Evolutionary conservation across 2,797 vertebrate species (phyloP).

Genomic region (Notolepis coatsorum): DNA sequence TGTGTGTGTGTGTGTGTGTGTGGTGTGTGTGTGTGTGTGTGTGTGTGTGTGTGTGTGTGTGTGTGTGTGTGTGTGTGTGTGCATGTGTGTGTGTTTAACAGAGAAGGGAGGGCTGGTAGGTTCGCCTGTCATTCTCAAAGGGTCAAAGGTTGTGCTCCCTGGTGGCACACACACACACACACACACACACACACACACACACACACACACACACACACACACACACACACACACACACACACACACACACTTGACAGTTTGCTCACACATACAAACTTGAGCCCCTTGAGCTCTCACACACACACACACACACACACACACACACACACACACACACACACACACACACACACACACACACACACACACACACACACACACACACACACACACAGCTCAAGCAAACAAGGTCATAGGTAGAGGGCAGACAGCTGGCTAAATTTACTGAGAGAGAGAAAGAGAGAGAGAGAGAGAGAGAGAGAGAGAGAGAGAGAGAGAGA

Average conservation of each 20-base stretch:
- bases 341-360: too few relatives aligned
- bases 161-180: conserved; percentile 57
- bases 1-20: too few relatives aligned
- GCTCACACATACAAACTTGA: too few relatives aligned
- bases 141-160: conserved; percentile 59
- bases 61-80: background rate
- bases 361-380: background rate
- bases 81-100: too few relatives aligned
- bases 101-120: conserved; percentile 58
- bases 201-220: conserved; percentile 11
- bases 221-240: conserved; percentile 46
- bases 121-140: conserved; percentile 71
- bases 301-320: too few relatives aligned
- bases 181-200: conserved; percentile 30
- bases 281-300: too few relatives aligned
- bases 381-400: conserved; percentile 42
- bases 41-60: too few relatives aligned
- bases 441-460: conserved; percentile 65
- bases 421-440: conserved; percentile 74
- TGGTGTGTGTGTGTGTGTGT: too few relatives aligned
- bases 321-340: too few relatives aligned
- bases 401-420: conserved; percentile 74
- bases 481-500: conserved; percentile 15
- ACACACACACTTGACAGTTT: too few relatives aligned
- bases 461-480: conserved; percentile 53